These are phyloP conservation scores for Hypothenemus hampei DNA, from an alignment of 1,140 invertebrate genomes.

Conservation along the genomic window DNA sequence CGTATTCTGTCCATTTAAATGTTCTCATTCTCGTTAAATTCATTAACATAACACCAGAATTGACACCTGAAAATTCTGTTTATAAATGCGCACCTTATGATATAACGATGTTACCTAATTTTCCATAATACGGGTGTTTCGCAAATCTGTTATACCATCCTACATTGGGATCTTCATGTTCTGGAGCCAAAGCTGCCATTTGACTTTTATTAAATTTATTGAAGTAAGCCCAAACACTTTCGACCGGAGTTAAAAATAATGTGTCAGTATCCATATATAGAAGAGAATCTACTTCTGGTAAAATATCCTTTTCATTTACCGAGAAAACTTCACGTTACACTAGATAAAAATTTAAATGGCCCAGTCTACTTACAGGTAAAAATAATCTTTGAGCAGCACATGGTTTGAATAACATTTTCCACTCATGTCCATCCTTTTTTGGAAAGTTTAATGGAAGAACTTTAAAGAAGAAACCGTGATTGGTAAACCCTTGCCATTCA, in stretches of 20 bases:
- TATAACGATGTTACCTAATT: conserved; percentile 57
- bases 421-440: conserved; percentile 60
- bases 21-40: conserved; percentile 86
- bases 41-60: conserved; percentile 97
- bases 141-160: conserved; percentile 97
- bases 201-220: conserved; percentile 78
- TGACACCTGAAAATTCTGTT: conserved; percentile 76
- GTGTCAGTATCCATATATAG: conserved; percentile 94
- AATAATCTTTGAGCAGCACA: conserved; percentile 90
- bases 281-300: conserved; percentile 76
- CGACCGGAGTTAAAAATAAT: conserved; percentile 76
- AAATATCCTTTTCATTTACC: conserved; percentile 57
- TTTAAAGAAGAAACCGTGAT: conserved; percentile 65
- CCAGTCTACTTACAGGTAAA: conserved; percentile 70
- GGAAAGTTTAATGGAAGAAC: conserved; percentile 77
- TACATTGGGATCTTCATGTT: conserved; percentile 85
- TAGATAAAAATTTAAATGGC: conserved; percentile 21
- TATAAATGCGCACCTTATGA: conserved; percentile 8
- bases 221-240: conserved; percentile 81
- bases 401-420: conserved; percentile 86
- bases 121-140: conserved; percentile 89
- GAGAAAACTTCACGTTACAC: too few species aligned
- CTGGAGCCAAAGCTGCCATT: conserved; percentile 79
- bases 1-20: conserved; percentile 79
- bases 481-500: conserved; percentile 64